Evolutionary conservation across 2,797 vertebrate species (phyloP).

Genomic region (Sebastes itinus): DNA sequence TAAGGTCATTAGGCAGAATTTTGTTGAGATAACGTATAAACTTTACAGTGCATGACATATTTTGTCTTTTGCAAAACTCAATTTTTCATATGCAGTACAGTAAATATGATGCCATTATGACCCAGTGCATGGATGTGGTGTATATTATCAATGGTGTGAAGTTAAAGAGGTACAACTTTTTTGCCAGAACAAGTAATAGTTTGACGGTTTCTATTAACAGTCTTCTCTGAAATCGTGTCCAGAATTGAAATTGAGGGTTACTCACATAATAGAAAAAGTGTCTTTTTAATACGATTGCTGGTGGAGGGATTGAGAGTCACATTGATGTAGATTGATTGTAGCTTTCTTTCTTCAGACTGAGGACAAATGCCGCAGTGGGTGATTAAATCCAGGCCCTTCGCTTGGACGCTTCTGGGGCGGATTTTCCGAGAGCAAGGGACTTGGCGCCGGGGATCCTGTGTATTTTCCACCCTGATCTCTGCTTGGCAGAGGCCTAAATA

Average conservation of each 20-base stretch:
- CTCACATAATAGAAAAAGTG: slow-evolving; percentile 21
- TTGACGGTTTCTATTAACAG: slow-evolving; percentile 39
- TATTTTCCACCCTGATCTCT: slow-evolving; percentile 78
- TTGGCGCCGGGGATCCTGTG: slow-evolving; percentile 78
- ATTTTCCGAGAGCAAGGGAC: slow-evolving; percentile 78
- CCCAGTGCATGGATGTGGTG: slow-evolving; percentile 5
- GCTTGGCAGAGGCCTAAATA: slow-evolving; percentile 79
- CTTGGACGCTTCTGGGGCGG: slow-evolving; percentile 73
- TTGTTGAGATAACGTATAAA: not conserved
- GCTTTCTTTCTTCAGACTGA: slow-evolving; percentile 53
- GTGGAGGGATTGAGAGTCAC: slow-evolving; percentile 42
- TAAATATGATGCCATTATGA: slow-evolving; percentile 8
- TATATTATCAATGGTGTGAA: slow-evolving; percentile 17
- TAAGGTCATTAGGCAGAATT: not conserved
- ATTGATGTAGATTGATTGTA: slow-evolving; percentile 56
- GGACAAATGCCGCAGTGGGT: slow-evolving; percentile 66
- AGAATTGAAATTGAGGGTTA: slow-evolving; percentile 18
- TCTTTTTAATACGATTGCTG: slow-evolving; percentile 25
- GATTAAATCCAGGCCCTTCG: slow-evolving; percentile 78
- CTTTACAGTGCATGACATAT: not conserved
- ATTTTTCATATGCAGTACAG: not conserved
- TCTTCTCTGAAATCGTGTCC: slow-evolving; percentile 19
- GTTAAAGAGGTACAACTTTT: not conserved
- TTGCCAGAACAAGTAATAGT: slow-evolving; percentile 18
- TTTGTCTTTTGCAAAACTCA: not conserved